phyloP scores from a whole-genome alignment of 2,797 vertebrate species.

The Muscicapa striata region DNA sequence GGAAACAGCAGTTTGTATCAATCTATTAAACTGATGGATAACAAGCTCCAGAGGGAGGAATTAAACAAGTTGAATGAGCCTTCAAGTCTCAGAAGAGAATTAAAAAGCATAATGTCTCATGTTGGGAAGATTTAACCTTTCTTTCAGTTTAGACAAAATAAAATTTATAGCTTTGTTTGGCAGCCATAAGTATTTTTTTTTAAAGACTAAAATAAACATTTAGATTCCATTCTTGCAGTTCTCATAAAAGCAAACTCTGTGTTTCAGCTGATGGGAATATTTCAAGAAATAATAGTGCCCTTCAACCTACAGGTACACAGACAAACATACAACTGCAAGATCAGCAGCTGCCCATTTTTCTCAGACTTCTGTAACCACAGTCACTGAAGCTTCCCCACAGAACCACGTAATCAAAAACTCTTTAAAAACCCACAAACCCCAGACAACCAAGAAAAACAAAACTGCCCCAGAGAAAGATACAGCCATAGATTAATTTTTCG shows the following conservation, averaged over 20 bases:
- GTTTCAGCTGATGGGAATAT: slow-evolving; percentile 39
- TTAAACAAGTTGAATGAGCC: slow-evolving; percentile 28
- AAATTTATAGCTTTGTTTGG: slow-evolving; percentile 52
- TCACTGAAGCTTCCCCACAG: not conserved
- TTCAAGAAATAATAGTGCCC: slow-evolving; percentile 25
- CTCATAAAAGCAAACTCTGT: slow-evolving; percentile 7
- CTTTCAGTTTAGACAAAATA: slow-evolving; percentile 37
- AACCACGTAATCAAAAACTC: slow-evolving; percentile 1
- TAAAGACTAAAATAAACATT: slow-evolving; percentile 22
- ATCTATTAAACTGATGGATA: slow-evolving; percentile 33
- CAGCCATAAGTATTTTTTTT: slow-evolving; percentile 1
- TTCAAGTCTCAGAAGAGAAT: slow-evolving; percentile 36
- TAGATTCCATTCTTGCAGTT: not conserved
- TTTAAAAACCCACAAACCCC: not conserved
- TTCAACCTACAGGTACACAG: slow-evolving; percentile 43
- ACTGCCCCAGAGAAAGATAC: not conserved
- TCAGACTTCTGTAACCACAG: slow-evolving; percentile 7
- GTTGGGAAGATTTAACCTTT: slow-evolving; percentile 1
- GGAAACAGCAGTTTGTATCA: slow-evolving; percentile 34
- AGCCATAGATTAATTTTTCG: not conserved
- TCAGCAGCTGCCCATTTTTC: slow-evolving; percentile 29
- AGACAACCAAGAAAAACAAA: not conserved
- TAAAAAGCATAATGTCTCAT: slow-evolving; percentile 13
- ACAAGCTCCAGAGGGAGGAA: slow-evolving; percentile 55
- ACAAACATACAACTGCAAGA: slow-evolving; percentile 32